Evolutionary conservation across 2,888 invertebrate genomes (phyloP).

Genomic region (Coecobrya sp.): DNA sequence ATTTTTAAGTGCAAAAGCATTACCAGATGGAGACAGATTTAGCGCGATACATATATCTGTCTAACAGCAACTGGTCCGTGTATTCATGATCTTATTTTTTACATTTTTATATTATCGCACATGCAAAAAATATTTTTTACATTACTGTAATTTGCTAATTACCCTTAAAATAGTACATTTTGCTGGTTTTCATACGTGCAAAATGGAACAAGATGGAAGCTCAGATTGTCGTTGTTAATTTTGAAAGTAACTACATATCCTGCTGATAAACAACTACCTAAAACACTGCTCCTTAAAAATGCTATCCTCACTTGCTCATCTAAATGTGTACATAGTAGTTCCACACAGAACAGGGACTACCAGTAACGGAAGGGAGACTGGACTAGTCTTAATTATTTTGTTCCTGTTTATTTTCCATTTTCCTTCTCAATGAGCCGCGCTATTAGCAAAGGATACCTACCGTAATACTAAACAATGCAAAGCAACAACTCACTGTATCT

Average conservation of each 20-base stretch:
- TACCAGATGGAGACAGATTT: too few species aligned
- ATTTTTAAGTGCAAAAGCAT: too few species aligned
- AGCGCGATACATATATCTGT: too few species aligned
- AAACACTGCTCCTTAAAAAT: not conserved
- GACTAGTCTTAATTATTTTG: constrained; percentile 51
- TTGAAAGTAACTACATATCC: not conserved
- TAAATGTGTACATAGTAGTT: not conserved
- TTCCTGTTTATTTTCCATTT: constrained; percentile 28
- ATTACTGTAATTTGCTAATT: constrained; percentile 60
- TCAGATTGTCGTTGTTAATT: not conserved
- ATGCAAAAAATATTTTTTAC: not conserved
- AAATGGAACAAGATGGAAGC: not conserved
- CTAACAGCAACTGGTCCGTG: not conserved
- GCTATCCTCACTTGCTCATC: not conserved
- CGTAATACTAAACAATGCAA: constrained; percentile 10
- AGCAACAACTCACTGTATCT: not conserved
- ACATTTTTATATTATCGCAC: not conserved
- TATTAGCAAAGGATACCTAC: not conserved
- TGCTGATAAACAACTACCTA: not conserved
- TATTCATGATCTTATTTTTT: not conserved
- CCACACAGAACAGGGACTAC: not conserved
- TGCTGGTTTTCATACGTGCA: not conserved
- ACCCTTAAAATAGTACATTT: constrained; percentile 36
- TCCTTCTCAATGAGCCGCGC: not conserved
- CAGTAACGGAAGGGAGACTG: not conserved